Evolutionary conservation across 2,113 vertebrate species (phyloP).

Genomic region (Myrmophylax atrothorax): DNA sequence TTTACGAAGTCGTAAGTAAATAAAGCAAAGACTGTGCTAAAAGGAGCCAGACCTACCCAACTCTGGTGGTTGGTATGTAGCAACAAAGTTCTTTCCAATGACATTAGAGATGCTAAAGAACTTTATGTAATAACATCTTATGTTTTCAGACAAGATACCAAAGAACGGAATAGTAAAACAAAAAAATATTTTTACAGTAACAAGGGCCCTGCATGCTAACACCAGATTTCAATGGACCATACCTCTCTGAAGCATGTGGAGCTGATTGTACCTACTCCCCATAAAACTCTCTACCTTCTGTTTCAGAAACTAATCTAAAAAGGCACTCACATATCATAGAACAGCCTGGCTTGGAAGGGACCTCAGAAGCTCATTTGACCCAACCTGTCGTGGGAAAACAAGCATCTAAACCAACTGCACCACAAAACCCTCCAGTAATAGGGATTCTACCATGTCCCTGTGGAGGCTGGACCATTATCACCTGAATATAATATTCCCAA

Average conservation of each 20-base stretch:
- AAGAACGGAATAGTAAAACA: background rate
- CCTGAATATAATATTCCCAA: background rate
- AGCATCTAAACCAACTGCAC: accelerated
- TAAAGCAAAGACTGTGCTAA: background rate
- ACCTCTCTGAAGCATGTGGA: background rate
- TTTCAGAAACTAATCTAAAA: background rate
- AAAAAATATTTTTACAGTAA: background rate
- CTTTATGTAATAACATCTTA: background rate
- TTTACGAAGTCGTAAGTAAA: background rate
- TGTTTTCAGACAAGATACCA: background rate
- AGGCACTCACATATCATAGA: background rate
- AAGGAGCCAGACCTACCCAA: background rate
- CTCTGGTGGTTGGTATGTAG: background rate
- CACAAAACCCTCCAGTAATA: background rate
- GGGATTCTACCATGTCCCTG: background rate
- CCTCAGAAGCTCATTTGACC: background rate
- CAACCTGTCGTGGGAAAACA: background rate
- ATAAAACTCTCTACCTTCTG: background rate
- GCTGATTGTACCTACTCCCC: background rate
- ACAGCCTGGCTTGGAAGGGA: background rate
- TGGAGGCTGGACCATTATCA: background rate
- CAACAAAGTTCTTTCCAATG: background rate
- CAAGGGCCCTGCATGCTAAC: background rate
- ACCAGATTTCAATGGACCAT: background rate
- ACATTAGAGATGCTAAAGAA: background rate